Percentiles rank a stretch among this genome's conserved stretches.
Conservation (phyloP, 2,113 vertebrate genomes). For the Oreochromis spilurus region DNA sequence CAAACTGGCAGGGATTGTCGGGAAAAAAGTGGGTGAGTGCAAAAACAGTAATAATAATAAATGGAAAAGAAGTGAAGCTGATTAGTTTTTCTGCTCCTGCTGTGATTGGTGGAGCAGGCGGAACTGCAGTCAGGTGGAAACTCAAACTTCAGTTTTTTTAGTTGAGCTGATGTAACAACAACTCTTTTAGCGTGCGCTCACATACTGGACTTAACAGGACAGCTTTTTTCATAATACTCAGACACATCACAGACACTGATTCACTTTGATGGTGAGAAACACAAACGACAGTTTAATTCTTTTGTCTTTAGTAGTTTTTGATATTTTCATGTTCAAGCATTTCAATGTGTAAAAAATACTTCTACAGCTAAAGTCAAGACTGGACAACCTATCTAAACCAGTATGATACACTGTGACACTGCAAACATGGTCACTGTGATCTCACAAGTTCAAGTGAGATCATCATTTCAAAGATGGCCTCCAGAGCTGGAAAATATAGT, state of each 20-base stretch:
- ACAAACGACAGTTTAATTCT: accelerated
- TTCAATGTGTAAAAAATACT: not conserved
- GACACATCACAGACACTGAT: not conserved
- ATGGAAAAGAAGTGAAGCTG: not conserved
- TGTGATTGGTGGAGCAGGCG: not conserved
- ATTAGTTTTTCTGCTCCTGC: not conserved
- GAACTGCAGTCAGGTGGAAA: not conserved
- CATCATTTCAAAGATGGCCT: not conserved
- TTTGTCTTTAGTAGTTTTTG: not conserved
- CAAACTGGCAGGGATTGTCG: not conserved
- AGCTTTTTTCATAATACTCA: not conserved
- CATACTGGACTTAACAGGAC: not conserved
- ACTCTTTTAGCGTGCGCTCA: not conserved
- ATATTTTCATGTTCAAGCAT: not conserved
- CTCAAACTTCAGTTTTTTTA: not conserved
- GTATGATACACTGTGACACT: not conserved
- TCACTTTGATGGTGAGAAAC: not conserved
- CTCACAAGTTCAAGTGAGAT: not conserved
- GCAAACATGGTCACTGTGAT: not conserved
- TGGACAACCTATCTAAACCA: not conserved
- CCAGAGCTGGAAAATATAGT: not conserved
- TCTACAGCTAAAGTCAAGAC: not conserved
- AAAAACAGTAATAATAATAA: not conserved
- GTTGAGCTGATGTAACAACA: not conserved
- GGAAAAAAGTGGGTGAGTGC: conserved; percentile 56